Percentiles rank a stretch among this genome's conserved stretches.
Conservation (phyloP, 2,888 invertebrate genomes). For the Spilosoma lubricipeda region DNA sequence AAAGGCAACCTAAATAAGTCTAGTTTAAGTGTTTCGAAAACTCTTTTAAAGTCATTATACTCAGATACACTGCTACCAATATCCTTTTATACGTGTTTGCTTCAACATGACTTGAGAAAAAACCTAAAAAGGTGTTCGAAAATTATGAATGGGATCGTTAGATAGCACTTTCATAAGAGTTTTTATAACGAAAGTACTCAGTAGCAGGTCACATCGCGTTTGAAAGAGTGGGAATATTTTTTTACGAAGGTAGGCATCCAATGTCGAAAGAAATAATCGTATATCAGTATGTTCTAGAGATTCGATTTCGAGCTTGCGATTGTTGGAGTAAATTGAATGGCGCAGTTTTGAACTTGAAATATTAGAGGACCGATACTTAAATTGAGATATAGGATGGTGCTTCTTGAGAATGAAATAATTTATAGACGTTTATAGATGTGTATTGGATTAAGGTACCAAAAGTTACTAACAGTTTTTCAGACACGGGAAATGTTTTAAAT, state of each 20-base stretch:
- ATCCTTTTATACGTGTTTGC: background rate
- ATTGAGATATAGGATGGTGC: slow-evolving; percentile 17
- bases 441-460: too few relatives aligned
- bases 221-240: slow-evolving; percentile 36
- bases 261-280: slow-evolving; percentile 56
- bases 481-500: too few relatives aligned
- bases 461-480: too few relatives aligned
- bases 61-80: slow-evolving; percentile 22
- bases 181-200: slow-evolving; percentile 18
- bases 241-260: slow-evolving; percentile 40
- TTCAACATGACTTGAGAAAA: slow-evolving; percentile 8
- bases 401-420: slow-evolving; percentile 7
- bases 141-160: slow-evolving; percentile 34
- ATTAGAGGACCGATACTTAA: slow-evolving; percentile 28
- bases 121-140: slow-evolving; percentile 21
- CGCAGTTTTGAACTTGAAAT: slow-evolving; percentile 36
- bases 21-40: slow-evolving; percentile 30
- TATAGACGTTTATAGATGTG: background rate
- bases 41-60: slow-evolving; percentile 33
- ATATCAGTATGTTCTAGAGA: slow-evolving; percentile 45
- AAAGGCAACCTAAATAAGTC: slow-evolving; percentile 32
- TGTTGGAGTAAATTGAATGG: slow-evolving; percentile 28
- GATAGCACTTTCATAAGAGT: slow-evolving; percentile 21
- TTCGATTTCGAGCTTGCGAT: slow-evolving; percentile 37
- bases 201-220: slow-evolving; percentile 13